A percentile compares a stretch with the other conserved stretches of the same genome.
Evolutionary conservation across 2,113 vertebrate genomes (phyloP).

Genomic region (Scopus umbretta): DNA sequence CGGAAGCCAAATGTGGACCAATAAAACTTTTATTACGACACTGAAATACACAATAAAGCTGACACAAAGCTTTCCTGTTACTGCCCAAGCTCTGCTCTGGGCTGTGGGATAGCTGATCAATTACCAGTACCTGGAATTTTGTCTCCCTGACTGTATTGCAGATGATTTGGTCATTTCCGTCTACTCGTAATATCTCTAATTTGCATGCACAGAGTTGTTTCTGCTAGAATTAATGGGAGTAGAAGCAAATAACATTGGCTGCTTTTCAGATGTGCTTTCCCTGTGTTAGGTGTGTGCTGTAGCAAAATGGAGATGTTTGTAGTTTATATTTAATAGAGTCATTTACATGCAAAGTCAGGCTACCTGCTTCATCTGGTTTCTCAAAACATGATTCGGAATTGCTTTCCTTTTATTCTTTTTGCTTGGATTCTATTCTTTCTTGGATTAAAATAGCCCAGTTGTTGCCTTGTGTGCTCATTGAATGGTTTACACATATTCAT

Average conservation of each 20-base stretch:
- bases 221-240: not conserved
- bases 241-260: not conserved
- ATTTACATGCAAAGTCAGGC: not conserved
- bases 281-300: not conserved
- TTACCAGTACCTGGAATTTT: not conserved
- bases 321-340: not conserved
- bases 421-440: not conserved
- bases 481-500: not conserved
- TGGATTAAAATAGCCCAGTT: not conserved
- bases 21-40: not conserved
- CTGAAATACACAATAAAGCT: not conserved
- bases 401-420: not conserved
- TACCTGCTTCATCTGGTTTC: not conserved
- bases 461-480: not conserved
- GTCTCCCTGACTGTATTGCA: not conserved
- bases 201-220: not conserved
- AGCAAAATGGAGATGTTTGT: not conserved
- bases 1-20: not conserved
- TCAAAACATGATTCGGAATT: not conserved
- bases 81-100: not conserved
- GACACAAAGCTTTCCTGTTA: not conserved
- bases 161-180: not conserved
- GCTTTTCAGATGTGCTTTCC: not conserved
- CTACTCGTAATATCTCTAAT: not conserved
- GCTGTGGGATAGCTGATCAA: not conserved